A percentile compares a stretch with the other conserved stretches of the same genome.
phyloP scores from a whole-genome alignment of 2,888 invertebrate genomes.

The Aricia artaxerxes region DNA sequence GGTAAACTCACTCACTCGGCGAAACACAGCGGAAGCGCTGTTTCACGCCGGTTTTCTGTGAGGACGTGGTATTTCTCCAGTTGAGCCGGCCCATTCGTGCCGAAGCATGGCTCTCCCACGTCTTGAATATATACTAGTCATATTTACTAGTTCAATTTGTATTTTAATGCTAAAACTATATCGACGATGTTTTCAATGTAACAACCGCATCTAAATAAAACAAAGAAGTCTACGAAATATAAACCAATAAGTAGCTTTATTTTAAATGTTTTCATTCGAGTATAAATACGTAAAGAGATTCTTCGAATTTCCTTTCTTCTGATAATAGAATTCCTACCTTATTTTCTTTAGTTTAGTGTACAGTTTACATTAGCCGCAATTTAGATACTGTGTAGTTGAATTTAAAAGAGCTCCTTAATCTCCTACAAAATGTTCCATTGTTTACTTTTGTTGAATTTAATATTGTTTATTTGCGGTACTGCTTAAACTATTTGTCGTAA shows the following conservation, averaged over 20 bases:
- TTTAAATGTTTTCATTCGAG: slow-evolving; percentile 18
- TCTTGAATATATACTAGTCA: too few species aligned
- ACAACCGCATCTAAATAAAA: slow-evolving; percentile 6
- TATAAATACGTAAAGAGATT: slow-evolving; percentile 20
- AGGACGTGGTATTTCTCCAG: too few species aligned
- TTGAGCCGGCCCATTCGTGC: too few species aligned
- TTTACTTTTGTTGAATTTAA: slow-evolving; percentile 35
- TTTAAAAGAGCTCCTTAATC: slow-evolving; percentile 35
- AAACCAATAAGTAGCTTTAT: slow-evolving; percentile 24
- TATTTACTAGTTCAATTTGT: too few species aligned
- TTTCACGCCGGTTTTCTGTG: too few species aligned
- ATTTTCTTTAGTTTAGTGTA: background rate
- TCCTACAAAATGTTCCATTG: slow-evolving; percentile 34
- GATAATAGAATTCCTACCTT: slow-evolving; percentile 17
- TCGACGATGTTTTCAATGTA: background rate
- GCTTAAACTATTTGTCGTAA: slow-evolving; percentile 20
- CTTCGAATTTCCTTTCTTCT: background rate
- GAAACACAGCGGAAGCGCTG: too few species aligned
- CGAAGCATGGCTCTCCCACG: too few species aligned
- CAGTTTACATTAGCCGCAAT: slow-evolving; percentile 27
- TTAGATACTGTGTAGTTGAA: slow-evolving; percentile 31
- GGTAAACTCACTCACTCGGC: too few species aligned
- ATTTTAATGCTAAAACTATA: background rate
- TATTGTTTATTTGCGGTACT: slow-evolving; percentile 32
- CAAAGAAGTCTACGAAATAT: slow-evolving; percentile 9